phyloP scores from a whole-genome alignment of 2,797 vertebrate genomes.

The Bucorvus abyssinicus region DNA sequence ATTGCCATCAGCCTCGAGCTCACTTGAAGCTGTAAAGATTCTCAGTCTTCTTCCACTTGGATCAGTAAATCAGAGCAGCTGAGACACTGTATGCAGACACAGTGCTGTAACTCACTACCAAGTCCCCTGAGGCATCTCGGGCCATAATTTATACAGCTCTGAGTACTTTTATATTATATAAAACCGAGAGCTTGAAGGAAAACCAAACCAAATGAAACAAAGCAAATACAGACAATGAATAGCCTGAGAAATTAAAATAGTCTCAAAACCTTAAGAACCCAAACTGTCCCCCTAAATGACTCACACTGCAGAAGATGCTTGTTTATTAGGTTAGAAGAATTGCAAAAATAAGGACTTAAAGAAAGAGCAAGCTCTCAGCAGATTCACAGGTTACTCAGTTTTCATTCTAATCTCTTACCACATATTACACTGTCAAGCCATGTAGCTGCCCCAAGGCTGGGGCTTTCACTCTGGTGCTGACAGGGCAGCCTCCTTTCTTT shows the following conservation, averaged over 20 bases:
- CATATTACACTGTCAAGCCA: neutral
- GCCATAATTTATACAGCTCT: constrained; percentile 51
- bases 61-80: neutral
- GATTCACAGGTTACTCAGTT: neutral
- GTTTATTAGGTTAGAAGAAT: neutral
- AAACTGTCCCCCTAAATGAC: constrained; percentile 15
- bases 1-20: neutral
- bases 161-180: constrained; percentile 45
- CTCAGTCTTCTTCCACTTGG: constrained; percentile 30
- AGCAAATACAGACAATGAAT: constrained; percentile 57
- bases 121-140: constrained; percentile 12
- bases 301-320: constrained; percentile 14
- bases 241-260: constrained; percentile 57
- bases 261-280: constrained; percentile 37
- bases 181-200: constrained; percentile 39
- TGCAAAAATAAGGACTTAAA: constrained; percentile 17
- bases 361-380: neutral
- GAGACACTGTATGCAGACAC: neutral
- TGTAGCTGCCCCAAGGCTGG: neutral
- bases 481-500: neutral
- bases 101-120: constrained; percentile 26
- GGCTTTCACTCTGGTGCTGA: neutral
- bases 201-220: constrained; percentile 56
- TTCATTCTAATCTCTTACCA: neutral
- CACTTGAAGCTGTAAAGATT: constrained; percentile 6